Conservation (phyloP, 2,113 vertebrate species). For the Salminus brasiliensis region DNA sequence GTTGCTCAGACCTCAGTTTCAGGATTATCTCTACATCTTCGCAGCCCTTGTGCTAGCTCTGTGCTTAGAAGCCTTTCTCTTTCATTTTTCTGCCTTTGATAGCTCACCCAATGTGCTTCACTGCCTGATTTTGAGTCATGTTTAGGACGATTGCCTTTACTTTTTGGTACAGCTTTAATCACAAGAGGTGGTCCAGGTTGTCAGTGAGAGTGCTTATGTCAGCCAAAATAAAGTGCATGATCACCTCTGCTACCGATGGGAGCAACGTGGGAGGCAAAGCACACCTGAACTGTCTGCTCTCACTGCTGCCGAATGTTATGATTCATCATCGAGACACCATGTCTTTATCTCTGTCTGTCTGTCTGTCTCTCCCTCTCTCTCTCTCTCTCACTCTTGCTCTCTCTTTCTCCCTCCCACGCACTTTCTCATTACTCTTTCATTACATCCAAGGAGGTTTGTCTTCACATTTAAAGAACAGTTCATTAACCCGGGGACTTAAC, state of each 20-base stretch:
- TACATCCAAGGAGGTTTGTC: conserved; percentile 25
- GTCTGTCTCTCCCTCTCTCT: not conserved
- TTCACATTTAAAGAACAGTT: conserved; percentile 24
- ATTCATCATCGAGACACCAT: conserved; percentile 17
- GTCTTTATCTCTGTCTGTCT: not conserved
- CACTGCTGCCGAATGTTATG: conserved; percentile 18
- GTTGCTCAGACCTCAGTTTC: too few species aligned
- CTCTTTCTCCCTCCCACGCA: conserved; percentile 3
- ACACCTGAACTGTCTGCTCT: conserved; percentile 11
- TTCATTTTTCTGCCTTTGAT: not conserved
- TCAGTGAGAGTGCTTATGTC: conserved; percentile 19
- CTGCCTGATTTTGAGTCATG: conserved; percentile 2
- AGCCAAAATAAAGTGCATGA: conserved; percentile 10
- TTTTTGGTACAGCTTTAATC: conserved; percentile 18
- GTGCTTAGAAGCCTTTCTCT: not conserved
- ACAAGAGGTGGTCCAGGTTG: not conserved
- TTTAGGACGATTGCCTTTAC: not conserved
- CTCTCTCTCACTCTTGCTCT: not conserved
- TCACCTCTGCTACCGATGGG: not conserved
- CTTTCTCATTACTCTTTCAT: conserved; percentile 30
- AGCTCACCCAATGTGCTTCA: not conserved
- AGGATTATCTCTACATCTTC: too few species aligned
- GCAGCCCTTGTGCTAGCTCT: too few species aligned
- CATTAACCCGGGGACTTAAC: conserved; percentile 43
- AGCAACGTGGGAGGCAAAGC: conserved; percentile 34